Evolutionary conservation across 1,140 invertebrate genomes (phyloP).

Genomic region (Euura saliciscinereae): DNA sequence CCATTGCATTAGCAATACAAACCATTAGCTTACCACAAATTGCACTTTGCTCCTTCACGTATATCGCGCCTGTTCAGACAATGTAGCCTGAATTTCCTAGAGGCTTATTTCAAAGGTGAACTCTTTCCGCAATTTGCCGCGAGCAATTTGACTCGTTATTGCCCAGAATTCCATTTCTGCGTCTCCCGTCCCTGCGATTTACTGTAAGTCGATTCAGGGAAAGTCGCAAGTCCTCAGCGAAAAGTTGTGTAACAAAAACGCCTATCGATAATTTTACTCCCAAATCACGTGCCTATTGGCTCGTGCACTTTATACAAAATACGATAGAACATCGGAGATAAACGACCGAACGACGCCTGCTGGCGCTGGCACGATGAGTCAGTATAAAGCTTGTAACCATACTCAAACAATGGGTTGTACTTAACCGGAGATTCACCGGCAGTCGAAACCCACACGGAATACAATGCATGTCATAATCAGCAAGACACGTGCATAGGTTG

Average conservation of each 20-base stretch:
- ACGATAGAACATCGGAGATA: not conserved
- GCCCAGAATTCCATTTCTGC: no score
- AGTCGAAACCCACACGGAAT: conserved; percentile 4
- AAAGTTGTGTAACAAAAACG: no score
- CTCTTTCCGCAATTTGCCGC: not conserved
- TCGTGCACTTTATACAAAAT: conserved; percentile 1
- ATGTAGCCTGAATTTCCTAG: not conserved
- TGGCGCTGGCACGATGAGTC: not conserved
- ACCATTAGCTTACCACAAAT: no score
- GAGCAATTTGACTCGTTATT: not conserved
- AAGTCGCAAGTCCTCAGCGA: no score
- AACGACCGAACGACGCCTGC: not conserved
- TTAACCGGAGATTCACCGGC: not conserved
- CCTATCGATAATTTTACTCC: not conserved
- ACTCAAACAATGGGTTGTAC: not conserved
- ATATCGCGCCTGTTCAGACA: not conserved
- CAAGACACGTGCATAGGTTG: not conserved
- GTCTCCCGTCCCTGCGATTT: no score
- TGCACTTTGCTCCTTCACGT: no score
- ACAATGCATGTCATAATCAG: conserved; percentile 7
- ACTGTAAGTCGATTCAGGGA: no score
- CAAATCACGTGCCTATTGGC: not conserved
- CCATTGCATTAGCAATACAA: not conserved
- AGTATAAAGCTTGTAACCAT: not conserved
- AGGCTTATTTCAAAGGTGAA: not conserved